Base-by-base conservation (phyloP, 2,888 invertebrate species). In the Auanema freiburgensis region DNA sequence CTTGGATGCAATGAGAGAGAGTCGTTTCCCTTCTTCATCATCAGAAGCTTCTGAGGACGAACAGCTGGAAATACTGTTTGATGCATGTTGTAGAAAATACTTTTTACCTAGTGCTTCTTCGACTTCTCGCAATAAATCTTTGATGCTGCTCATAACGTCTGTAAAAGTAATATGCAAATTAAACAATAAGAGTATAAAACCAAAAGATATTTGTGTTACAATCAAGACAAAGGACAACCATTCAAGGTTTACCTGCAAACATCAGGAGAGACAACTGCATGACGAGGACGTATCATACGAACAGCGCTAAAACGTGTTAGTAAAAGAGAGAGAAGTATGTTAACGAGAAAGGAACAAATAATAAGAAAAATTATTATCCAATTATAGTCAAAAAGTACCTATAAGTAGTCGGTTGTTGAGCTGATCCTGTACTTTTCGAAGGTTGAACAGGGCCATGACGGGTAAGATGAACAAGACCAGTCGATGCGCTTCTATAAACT, bases 31-130 rank as follows among this genome's bases (percentile, higher is more conserved):
- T 49, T 76, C 77, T 91, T 87, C 87, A 25, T 87, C 87, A 84
- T 93, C 93, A 65, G 93, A 93, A 6, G 94, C 91, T 85, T 95
- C 94, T 0, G 93, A 93, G 57, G 93, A 93, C 77, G 93, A 93
- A 83, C 93, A 93, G 58, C 93, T 93, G 6, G 92, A 84, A 10
- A 57, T 73, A 80, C 61, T 10, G 16, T 51, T 51, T 51, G 5
- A 46, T 4, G 24, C n/a, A 52, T 21, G 11, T 6, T 21, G 52
- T n/a, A 11, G 16, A 5, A n/a, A 12, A 18, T 52, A n/a, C 10
- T 5, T 52, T 8, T 21, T 14, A 72, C 73, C 73, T 72, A 2
- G 78, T 76, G 33, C 76, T 76, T 51, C 79, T 51, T n/a, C 76
- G 66, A 10, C 72, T 65, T 21, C 71, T 52, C 0, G 66, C 53